phyloP scores from a whole-genome alignment of 2,797 vertebrate species.

The Otolemur crassicaudatus region DNA sequence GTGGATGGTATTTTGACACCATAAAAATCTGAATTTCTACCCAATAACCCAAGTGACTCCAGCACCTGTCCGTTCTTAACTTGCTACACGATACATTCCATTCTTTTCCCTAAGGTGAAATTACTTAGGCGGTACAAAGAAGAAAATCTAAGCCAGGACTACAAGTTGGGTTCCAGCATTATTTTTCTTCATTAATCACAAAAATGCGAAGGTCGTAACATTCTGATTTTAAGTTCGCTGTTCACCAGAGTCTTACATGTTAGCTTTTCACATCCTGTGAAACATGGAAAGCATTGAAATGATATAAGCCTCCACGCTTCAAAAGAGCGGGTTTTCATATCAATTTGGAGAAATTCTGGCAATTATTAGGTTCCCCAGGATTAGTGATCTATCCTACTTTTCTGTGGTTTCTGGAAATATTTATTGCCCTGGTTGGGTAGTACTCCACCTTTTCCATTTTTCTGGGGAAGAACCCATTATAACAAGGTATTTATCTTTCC shows the following conservation, averaged over 20 bases:
- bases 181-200: slow-evolving; percentile 68
- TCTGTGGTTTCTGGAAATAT: background rate
- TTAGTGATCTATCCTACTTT: background rate
- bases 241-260: background rate
- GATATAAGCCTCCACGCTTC: background rate
- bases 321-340: slow-evolving; percentile 7
- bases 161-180: slow-evolving; percentile 40
- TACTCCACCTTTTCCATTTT: slow-evolving; percentile 43
- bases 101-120: slow-evolving; percentile 31
- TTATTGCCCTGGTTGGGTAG: slow-evolving; percentile 7
- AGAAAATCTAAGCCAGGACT: background rate
- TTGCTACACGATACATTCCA: background rate
- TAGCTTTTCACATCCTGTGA: background rate
- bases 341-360: background rate
- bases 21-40: slow-evolving; percentile 52
- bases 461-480: background rate
- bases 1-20: background rate
- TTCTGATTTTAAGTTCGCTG: background rate
- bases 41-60: slow-evolving; percentile 63
- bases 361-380: background rate
- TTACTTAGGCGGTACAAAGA: background rate
- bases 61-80: slow-evolving; percentile 59
- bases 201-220: slow-evolving; percentile 54
- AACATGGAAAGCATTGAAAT: slow-evolving; percentile 49
- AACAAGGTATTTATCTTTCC: background rate